Conservation (phyloP, 2,113 vertebrate genomes). For the Odocoileus hemionus region DNA sequence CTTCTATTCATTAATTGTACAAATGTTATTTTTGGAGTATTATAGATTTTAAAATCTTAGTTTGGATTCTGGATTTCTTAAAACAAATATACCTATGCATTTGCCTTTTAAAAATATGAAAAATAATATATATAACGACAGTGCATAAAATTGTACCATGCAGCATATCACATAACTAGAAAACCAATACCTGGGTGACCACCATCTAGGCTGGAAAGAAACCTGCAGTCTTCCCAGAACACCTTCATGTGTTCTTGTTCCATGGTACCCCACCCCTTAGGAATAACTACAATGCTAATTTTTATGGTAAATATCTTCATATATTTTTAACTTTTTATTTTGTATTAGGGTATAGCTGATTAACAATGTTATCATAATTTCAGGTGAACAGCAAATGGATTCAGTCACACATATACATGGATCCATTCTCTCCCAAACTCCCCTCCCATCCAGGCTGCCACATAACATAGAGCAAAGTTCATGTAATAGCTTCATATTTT, state of each 20-base stretch:
- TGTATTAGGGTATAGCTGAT: too few relatives aligned
- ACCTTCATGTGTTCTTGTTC: not conserved
- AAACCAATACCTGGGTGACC: not conserved
- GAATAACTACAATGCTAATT: not conserved
- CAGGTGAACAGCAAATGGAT: not conserved
- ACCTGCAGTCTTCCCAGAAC: not conserved
- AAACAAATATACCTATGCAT: not conserved
- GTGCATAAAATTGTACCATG: not conserved
- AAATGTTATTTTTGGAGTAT: not conserved
- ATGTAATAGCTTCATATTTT: not conserved
- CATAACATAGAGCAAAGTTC: not conserved
- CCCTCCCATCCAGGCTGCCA: not conserved
- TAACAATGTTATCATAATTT: too few relatives aligned
- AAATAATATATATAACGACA: not conserved
- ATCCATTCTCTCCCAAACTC: not conserved
- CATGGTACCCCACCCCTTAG: rapidly evolving
- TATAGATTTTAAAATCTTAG: not conserved
- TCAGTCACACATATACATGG: not conserved
- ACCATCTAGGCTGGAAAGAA: not conserved
- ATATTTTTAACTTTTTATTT: too few relatives aligned
- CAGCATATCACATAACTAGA: not conserved
- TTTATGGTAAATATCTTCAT: not conserved
- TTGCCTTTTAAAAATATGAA: not conserved
- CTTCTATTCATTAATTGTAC: not conserved
- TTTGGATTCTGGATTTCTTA: not conserved